These are phyloP conservation scores for Trichacis sp. DNA, from an alignment of 2,888 invertebrate species.

Conservation along the genomic window DNA sequence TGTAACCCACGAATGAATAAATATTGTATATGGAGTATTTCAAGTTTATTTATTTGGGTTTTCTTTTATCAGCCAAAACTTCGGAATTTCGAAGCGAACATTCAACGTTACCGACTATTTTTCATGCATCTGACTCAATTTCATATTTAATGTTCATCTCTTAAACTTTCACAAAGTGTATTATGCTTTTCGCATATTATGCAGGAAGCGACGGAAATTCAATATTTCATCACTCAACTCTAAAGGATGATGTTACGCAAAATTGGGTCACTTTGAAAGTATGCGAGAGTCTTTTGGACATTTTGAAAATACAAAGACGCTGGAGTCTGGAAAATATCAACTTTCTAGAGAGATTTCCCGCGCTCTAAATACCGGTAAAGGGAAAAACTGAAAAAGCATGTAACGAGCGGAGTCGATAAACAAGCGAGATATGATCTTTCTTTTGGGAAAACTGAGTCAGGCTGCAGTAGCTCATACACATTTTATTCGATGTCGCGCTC, in stretches of 20 bases:
- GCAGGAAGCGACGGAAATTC: constrained; percentile 7
- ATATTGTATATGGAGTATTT: no score
- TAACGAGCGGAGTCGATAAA: constrained; percentile 55
- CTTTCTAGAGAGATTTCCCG: neutral
- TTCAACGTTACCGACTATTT: neutral
- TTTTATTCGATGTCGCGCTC: constrained; percentile 54
- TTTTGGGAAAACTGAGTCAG: constrained; percentile 42
- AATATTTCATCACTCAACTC: constrained; percentile 7
- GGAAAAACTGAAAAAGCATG: constrained; percentile 40
- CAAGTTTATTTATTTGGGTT: no score
- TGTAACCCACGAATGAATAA: no score
- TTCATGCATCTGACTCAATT: constrained; percentile 4
- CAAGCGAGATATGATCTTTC: constrained; percentile 54
- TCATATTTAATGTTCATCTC: constrained; percentile 4
- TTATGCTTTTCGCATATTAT: constrained; percentile 5
- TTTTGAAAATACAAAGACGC: neutral
- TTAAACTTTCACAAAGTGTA: constrained; percentile 2
- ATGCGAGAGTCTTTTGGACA: neutral
- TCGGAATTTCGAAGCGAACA: neutral
- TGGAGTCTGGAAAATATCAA: neutral
- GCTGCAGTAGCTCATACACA: constrained; percentile 32
- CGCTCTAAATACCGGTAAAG: no score
- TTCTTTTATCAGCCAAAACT: no score
- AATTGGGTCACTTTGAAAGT: constrained; percentile 5
- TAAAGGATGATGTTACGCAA: neutral